Evolutionary conservation across 2,888 invertebrate species (phyloP).

Genomic region (Apamea crenata): DNA sequence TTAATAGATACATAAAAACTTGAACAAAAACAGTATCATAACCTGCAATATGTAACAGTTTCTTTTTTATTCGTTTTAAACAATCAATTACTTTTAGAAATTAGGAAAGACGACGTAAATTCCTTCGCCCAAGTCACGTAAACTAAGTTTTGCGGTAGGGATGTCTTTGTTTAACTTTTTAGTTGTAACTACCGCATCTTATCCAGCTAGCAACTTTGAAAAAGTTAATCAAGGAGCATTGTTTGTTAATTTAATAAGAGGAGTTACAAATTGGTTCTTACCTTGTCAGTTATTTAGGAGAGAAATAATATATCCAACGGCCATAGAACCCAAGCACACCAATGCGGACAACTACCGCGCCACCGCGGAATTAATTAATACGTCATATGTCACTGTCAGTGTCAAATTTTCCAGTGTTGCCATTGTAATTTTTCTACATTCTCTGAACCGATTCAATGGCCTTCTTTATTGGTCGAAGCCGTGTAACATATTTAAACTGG

Average conservation of each 20-base stretch:
- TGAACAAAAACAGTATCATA: neutral
- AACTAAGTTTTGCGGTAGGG: conserved; percentile 44
- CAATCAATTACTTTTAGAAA: conserved; percentile 30
- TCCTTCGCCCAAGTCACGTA: conserved; percentile 27
- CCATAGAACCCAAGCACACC: conserved; percentile 13
- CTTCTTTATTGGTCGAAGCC: neutral
- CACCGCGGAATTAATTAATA: conserved; percentile 15
- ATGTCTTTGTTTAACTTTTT: conserved; percentile 34
- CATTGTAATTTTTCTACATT: neutral
- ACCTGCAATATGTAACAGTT: neutral
- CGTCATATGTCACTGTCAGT: conserved; percentile 22
- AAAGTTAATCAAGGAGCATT: neutral
- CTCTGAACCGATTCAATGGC: neutral
- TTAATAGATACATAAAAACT: neutral
- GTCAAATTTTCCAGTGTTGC: conserved; percentile 1
- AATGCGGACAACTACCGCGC: conserved; percentile 23
- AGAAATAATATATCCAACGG: conserved; percentile 21
- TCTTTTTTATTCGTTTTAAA: neutral
- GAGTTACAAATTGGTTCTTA: conserved; percentile 7
- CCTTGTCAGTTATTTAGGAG: conserved; percentile 15
- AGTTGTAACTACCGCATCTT: neutral
- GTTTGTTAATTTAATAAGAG: neutral
- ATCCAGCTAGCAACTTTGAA: neutral
- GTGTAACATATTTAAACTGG: neutral
- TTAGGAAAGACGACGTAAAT: conserved; percentile 7